phyloP scores from a whole-genome alignment of 2,888 invertebrate species.

The Pocota personata region DNA sequence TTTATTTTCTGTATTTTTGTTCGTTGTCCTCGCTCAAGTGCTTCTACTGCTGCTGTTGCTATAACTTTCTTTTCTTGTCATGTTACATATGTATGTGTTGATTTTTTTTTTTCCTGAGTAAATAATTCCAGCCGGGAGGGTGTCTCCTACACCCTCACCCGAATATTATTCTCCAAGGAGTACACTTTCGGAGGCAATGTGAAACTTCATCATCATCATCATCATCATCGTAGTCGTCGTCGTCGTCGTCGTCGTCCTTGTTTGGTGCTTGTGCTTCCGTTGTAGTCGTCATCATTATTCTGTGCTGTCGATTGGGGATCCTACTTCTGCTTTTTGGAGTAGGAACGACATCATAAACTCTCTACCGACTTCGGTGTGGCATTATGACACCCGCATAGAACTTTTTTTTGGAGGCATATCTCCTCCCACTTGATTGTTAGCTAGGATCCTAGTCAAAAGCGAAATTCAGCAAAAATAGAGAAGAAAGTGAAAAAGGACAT shows the following conservation, averaged over 20 bases:
- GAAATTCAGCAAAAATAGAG: slow-evolving; percentile 26
- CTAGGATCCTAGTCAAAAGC: slow-evolving; percentile 11
- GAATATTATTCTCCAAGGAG: slow-evolving; percentile 2
- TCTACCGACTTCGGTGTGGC: slow-evolving; percentile 25
- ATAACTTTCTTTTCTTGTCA: slow-evolving; percentile 50
- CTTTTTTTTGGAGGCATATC: slow-evolving; percentile 18
- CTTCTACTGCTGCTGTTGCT: slow-evolving; percentile 26
- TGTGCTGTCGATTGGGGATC: slow-evolving; percentile 59
- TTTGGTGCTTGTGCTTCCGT: slow-evolving; percentile 12
- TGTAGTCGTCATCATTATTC: slow-evolving; percentile 59
- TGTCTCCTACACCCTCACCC: slow-evolving; percentile 1
- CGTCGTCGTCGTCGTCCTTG: slow-evolving; percentile 3
- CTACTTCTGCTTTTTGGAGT: slow-evolving; percentile 10
- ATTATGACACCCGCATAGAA: slow-evolving; percentile 43
- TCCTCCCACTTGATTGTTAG: slow-evolving; percentile 23
- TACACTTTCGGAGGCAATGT: slow-evolving; percentile 7
- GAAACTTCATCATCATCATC: slow-evolving; percentile 53
- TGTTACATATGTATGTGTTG: slow-evolving; percentile 21
- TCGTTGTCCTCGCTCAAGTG: slow-evolving; percentile 46
- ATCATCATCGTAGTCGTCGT: neutral
- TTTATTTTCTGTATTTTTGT: slow-evolving; percentile 32
- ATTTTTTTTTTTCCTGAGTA: slow-evolving; percentile 50
- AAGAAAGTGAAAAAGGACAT: slow-evolving; percentile 56
- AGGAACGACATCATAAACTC: slow-evolving; percentile 41
- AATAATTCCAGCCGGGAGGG: slow-evolving; percentile 53